Evolutionary conservation across 1,140 invertebrate species (phyloP).

Genomic region (Drosophila burlai): DNA sequence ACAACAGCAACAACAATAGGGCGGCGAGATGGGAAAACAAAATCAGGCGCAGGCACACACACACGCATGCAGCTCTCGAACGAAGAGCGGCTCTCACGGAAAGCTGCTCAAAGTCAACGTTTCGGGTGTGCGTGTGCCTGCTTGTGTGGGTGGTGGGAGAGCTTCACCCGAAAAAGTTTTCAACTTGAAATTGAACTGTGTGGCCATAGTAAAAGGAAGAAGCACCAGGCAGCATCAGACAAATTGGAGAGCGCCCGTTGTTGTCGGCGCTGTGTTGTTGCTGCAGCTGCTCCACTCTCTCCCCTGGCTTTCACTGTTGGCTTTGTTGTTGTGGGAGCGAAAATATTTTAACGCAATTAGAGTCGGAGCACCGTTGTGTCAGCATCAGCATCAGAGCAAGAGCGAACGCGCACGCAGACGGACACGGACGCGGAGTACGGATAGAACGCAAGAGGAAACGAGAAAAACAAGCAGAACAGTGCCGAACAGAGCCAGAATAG

Average conservation of each 20-base stretch:
- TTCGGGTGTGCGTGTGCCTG: constrained; percentile 17
- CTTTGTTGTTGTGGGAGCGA: constrained; percentile 73
- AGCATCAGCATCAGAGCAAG: constrained; percentile 67
- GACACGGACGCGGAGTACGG: constrained; percentile 69
- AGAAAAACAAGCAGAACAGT: constrained; percentile 25
- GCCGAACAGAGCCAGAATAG: constrained; percentile 30
- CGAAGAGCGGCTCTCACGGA: constrained; percentile 61
- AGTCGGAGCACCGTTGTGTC: constrained; percentile 65
- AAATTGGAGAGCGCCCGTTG: constrained; percentile 73
- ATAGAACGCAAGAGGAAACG: constrained; percentile 54
- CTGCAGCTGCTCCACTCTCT: constrained; percentile 31
- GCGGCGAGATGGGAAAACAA: constrained; percentile 43
- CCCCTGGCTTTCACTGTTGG: constrained; percentile 33
- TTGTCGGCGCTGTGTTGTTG: constrained; percentile 21
- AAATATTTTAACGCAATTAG: constrained; percentile 83
- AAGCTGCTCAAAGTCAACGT: constrained; percentile 60
- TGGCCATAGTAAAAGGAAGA: constrained; percentile 64
- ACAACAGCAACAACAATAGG: constrained; percentile 53
- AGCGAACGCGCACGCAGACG: constrained; percentile 80
- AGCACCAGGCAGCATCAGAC: constrained; percentile 61
- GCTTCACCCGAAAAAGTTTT: constrained; percentile 57
- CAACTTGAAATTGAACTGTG: constrained; percentile 81
- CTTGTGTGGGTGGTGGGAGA: constrained; percentile 30
- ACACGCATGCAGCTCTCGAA: constrained; percentile 23
- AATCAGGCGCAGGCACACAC: constrained; percentile 28